Evolutionary conservation across 1,140 invertebrate species (phyloP), one percentile per base, ranked within the genome.

Genomic region (Bombus impatiens): DNA sequence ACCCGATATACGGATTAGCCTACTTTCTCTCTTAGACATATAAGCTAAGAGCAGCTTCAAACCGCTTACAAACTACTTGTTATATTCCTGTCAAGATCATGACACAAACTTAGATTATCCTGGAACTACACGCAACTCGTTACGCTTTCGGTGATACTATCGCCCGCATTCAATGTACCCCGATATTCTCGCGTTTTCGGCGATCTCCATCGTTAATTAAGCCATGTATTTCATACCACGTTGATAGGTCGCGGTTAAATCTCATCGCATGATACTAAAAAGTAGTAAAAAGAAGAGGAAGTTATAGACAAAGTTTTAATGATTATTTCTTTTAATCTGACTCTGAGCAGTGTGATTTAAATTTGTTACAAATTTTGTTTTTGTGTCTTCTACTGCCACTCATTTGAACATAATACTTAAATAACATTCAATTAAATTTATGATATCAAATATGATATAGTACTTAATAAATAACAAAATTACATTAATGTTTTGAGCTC

Each of bases 1-100:
- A 77, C 76, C 22, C 79, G 70, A 88, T 83, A 81, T 72, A 70
- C 35, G 84, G 87, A 89, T 89, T 89, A 89, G 81, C 88, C 78
- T 77, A 88, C 67, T 86, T 80, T 89, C 88, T 62, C n/a, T 57
- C 70, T 59, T 68, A 67, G 70, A 75, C 82, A 67, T 65, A 89
- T 89, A 75, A 62, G 68, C 68, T 67, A 65, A 57, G 42, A 89
- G 80, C 77, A 83, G 78, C 79, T 83, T 77, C 74, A 68, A 89
- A 89, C 88, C 84, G 88, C 84, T 89, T 89, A 86, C 79, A 62
- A 86, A 82, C 84, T 89, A 79, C 87, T 86, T 89, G 88, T 89
- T 89, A 89, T 86, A 80, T 89, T 82, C 76, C 84, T 89, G 88
- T 78, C 88, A 89, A 86, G 88, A 89, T 89, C 87, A 89, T 86